Percentiles rank a stretch among this genome's conserved stretches.
phyloP scores from a whole-genome alignment of 1,140 invertebrate species.

The Heliconius hewitsoni region DNA sequence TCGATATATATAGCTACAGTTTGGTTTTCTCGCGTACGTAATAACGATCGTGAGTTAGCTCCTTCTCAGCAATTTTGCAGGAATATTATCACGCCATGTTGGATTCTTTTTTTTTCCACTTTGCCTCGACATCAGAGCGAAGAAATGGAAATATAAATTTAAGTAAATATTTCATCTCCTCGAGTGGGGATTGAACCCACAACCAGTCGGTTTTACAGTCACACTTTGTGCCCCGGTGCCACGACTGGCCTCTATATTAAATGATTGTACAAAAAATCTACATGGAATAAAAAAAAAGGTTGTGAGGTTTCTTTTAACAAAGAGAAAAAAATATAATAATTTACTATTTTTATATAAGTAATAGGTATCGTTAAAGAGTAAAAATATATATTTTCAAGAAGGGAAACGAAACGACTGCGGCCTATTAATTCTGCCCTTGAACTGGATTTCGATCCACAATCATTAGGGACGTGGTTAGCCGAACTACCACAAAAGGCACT shows the following conservation, averaged over 20 bases:
- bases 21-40: neutral
- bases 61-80: neutral
- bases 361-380: neutral
- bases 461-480: conserved; percentile 15
- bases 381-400: neutral
- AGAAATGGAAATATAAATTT: too few relatives aligned
- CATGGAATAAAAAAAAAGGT: neutral
- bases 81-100: neutral
- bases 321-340: too few relatives aligned
- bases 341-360: neutral
- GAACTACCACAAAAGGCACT: conserved; percentile 16
- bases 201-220: too few relatives aligned
- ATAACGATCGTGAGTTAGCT: neutral
- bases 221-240: too few relatives aligned
- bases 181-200: too few relatives aligned
- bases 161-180: too few relatives aligned
- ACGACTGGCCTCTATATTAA: too few relatives aligned
- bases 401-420: conserved; percentile 4
- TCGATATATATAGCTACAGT: neutral
- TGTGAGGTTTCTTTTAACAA: neutral
- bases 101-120: too few relatives aligned
- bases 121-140: too few relatives aligned
- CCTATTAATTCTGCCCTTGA: conserved; percentile 26
- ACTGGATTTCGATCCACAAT: conserved; percentile 13
- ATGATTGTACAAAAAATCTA: too few relatives aligned